Evolutionary conservation across 2,113 vertebrate species (phyloP), one percentile per base, ranked within the genome.

Genomic region (Poicephalus meyeri): DNA sequence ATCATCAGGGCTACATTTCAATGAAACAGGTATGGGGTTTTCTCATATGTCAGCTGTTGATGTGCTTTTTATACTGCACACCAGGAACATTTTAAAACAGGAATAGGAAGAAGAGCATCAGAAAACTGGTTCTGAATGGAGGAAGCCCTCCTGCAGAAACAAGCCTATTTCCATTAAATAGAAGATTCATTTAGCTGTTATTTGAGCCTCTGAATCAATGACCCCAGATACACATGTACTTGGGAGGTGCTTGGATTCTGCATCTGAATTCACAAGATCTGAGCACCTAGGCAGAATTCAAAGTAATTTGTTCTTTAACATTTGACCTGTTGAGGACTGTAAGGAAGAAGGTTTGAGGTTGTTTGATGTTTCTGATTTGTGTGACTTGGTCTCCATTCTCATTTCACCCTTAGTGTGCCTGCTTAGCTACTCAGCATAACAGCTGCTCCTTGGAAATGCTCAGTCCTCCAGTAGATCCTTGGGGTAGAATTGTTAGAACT

Each of bases 121-220:
- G 66, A 49, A 79, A 64, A 8, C 10, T 41, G 42, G 18, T 13
- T 56, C 17, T 52, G 90, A 53, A 28, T 3, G 21, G 39, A 64
- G 81, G 71, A 82, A 29, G 14, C 3, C 26, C 47, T 93, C 23
- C 39, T 79, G 69, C 81, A 82, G 81, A 55, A 69, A 28, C 8
- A 47, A 76, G 66, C 35, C 15, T 7, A 0, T 29, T 20, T 5
- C 4, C 10, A 1, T 12, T 6, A 7, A 64, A 11, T 0, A n/a
- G 20, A 56, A 78, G 49, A 1, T 2, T 14, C 33, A 2, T 42
- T 47, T 56, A 46, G 39, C 77, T 64, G 35, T 0, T 35, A 0
- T 0, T 33, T 50, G 79, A 68, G 19, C 42, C 39, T 69, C 52
- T 81, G 70, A 26, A 11, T 14, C 66, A 8, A 4, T n/a, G 41